A percentile compares a stretch with the other conserved stretches of the same genome.
Conservation (phyloP, 1,140 invertebrate genomes). For the Phocides pigmalion region DNA sequence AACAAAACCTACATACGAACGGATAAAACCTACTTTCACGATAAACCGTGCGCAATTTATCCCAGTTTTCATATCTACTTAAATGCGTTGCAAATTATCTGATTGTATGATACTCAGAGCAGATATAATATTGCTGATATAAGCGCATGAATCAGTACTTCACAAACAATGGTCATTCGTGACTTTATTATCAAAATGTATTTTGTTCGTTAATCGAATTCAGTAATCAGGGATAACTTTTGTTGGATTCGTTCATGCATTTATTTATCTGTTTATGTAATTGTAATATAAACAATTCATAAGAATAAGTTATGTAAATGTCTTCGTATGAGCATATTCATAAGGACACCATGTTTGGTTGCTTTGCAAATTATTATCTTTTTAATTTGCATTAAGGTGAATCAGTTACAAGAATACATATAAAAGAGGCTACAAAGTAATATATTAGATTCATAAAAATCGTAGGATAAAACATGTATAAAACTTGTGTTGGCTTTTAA, state of each 20-base stretch:
- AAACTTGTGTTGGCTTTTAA: too few species aligned
- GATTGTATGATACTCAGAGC: neutral
- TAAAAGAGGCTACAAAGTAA: too few species aligned
- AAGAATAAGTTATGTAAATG: too few species aligned
- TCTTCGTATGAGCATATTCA: too few species aligned
- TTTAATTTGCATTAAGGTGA: too few species aligned
- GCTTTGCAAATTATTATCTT: too few species aligned
- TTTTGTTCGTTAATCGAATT: constrained; percentile 22
- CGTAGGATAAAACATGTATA: too few species aligned
- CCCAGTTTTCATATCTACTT: neutral
- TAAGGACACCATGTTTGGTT: too few species aligned
- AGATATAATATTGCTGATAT: neutral
- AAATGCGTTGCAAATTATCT: constrained; percentile 3
- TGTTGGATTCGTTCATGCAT: constrained; percentile 4
- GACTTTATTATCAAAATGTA: constrained; percentile 23
- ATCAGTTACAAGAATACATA: too few species aligned
- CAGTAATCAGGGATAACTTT: constrained; percentile 10
- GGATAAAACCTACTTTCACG: neutral
- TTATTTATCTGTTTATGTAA: neutral
- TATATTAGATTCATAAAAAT: too few species aligned
- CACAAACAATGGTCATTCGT: constrained; percentile 20
- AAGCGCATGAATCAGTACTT: constrained; percentile 13
- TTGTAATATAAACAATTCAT: too few species aligned
- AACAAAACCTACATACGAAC: neutral
- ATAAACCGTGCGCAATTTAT: neutral